These are phyloP conservation scores for Typhlichthys eigenmanni DNA, from an alignment of 2,797 vertebrate genomes.

Conservation along the genomic window DNA sequence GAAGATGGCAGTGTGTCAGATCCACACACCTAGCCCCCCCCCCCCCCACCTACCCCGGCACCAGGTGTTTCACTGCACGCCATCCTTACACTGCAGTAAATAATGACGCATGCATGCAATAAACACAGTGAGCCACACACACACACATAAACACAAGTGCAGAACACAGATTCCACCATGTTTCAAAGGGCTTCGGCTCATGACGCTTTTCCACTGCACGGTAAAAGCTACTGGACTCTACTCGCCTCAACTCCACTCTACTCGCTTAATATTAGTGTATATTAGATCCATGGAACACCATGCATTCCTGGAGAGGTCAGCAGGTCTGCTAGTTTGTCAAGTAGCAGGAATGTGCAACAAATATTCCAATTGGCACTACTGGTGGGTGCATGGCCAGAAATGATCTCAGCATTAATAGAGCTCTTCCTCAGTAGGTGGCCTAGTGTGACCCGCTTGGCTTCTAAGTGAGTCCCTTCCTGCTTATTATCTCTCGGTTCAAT, in stretches of 20 bases:
- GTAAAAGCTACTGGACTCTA: too few relatives aligned
- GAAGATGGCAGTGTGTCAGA: constrained; percentile 59
- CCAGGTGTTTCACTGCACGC: constrained; percentile 51
- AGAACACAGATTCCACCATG: neutral
- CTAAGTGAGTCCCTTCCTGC: constrained; percentile 22
- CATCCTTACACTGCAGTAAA: constrained; percentile 23
- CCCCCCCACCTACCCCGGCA: constrained; percentile 21
- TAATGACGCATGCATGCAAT: constrained; percentile 12
- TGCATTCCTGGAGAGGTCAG: neutral
- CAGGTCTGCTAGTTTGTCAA: constrained; percentile 1
- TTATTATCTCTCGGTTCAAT: constrained; percentile 15
- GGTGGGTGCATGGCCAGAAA: neutral
- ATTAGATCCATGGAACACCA: neutral
- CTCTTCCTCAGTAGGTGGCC: constrained; percentile 1
- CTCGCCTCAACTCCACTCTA: too few relatives aligned
- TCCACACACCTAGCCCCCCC: constrained; percentile 53
- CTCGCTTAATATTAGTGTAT: neutral
- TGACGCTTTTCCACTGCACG: too few relatives aligned
- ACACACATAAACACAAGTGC: constrained; percentile 14
- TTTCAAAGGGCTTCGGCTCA: neutral
- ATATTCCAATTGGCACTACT: neutral
- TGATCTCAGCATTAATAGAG: constrained; percentile 1
- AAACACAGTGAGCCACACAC: neutral
- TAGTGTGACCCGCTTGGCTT: constrained; percentile 18
- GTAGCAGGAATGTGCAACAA: constrained; percentile 1